Evolutionary conservation across 64 coral and sea anemone species (phyloP).

Genomic region (Stichodactyla helianthus): DNA sequence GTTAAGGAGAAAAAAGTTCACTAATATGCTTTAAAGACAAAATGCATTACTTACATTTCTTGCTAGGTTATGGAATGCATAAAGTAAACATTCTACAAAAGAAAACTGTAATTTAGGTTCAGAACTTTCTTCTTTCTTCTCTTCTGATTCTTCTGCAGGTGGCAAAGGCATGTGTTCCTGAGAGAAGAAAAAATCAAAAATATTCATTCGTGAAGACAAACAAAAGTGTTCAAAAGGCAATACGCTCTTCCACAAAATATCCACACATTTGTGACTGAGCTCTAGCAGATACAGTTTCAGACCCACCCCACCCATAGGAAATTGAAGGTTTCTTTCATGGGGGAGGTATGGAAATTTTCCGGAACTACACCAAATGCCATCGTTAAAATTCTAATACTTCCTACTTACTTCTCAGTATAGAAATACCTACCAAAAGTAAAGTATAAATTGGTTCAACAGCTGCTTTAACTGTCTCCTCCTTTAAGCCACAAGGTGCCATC

Average conservation of each 20-base stretch:
- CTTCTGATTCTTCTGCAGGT: conserved; percentile 60
- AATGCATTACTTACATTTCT: conserved; percentile 54
- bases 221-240: too few relatives aligned
- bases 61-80: conserved; percentile 84
- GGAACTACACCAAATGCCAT: too few relatives aligned
- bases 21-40: background rate
- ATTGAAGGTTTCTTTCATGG: too few relatives aligned
- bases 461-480: conserved; percentile 77
- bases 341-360: too few relatives aligned
- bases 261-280: too few relatives aligned
- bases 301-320: too few relatives aligned
- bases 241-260: too few relatives aligned
- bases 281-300: too few relatives aligned
- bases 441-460: conserved; percentile 81
- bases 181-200: background rate
- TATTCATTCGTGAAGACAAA: background rate
- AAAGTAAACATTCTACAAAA: conserved; percentile 92
- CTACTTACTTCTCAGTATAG: background rate
- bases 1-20: too few relatives aligned
- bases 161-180: conserved; percentile 95
- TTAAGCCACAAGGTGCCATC: conserved; percentile 71
- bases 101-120: conserved; percentile 95
- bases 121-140: conserved; percentile 69
- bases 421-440: conserved; percentile 63
- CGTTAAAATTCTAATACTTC: too few relatives aligned